Conservation (phyloP, 2,113 vertebrate species). For the Gnathonemus longibarbis region DNA sequence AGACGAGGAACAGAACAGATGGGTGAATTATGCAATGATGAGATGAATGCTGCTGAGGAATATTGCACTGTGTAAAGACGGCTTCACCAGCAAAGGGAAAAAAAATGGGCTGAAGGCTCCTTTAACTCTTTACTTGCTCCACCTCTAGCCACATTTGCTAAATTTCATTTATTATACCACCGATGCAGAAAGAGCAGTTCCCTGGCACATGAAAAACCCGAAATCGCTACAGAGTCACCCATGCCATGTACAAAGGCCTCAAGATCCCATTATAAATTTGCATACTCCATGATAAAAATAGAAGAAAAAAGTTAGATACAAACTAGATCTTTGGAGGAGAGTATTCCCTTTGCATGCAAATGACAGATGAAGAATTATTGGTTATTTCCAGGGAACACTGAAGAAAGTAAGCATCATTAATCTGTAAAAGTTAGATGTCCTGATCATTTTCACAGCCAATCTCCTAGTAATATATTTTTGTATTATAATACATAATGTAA, state of each 20-base stretch:
- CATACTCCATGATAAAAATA: neutral
- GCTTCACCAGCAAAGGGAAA: neutral
- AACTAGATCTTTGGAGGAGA: neutral
- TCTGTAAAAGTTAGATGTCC: neutral
- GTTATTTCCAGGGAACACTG: neutral
- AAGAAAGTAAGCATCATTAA: neutral
- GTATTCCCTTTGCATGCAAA: neutral
- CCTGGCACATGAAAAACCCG: neutral
- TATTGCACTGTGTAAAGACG: neutral
- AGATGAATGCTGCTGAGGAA: conserved; percentile 14
- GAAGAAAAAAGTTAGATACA: neutral
- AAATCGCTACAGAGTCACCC: neutral
- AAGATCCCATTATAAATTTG: neutral
- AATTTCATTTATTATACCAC: neutral
- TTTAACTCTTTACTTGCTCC: neutral
- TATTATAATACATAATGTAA: neutral
- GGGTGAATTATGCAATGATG: conserved; percentile 18
- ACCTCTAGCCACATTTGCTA: neutral
- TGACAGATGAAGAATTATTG: neutral
- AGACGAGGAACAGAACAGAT: conserved; percentile 20
- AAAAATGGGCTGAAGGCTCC: neutral
- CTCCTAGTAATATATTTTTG: neutral
- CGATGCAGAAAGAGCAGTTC: neutral
- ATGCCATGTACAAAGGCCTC: neutral
- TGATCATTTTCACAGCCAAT: neutral